Percentiles rank a stretch among this genome's conserved stretches.
phyloP scores from a whole-genome alignment of 2,888 invertebrate genomes.

The Polydrusus cervinus region DNA sequence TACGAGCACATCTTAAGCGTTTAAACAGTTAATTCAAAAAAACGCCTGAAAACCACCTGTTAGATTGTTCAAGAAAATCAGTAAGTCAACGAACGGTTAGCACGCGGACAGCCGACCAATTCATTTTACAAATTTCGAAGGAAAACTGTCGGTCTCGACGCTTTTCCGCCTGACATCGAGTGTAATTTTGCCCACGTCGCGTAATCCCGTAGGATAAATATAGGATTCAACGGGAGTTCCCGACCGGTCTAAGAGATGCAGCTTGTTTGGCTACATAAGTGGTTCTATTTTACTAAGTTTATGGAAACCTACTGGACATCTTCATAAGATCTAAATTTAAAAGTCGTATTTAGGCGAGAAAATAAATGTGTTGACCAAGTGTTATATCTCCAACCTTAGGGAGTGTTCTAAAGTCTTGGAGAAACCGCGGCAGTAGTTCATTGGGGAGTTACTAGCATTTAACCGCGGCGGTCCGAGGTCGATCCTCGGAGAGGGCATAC shows the following conservation, averaged over 20 bases:
- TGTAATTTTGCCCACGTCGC: conserved; percentile 39
- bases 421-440: too few species aligned
- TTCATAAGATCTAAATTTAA: not conserved
- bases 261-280: conserved; percentile 19
- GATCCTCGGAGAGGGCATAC: too few species aligned
- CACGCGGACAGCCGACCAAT: conserved; percentile 20
- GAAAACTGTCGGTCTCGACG: conserved; percentile 35
- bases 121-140: conserved; percentile 31
- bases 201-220: conserved; percentile 30
- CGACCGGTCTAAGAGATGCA: conserved; percentile 27
- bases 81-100: conserved; percentile 40
- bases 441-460: too few species aligned
- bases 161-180: conserved; percentile 24
- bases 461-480: too few species aligned
- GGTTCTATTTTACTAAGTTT: not conserved
- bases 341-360: too few species aligned
- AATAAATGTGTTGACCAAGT: too few species aligned
- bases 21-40: not conserved
- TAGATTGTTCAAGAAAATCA: conserved; percentile 28
- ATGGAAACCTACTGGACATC: not conserved
- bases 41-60: conserved; percentile 38
- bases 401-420: too few species aligned
- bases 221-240: conserved; percentile 43
- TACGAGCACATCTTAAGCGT: not conserved
- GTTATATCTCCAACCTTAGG: too few species aligned